Conservation (phyloP, 2,797 vertebrate species). For the Eulemur albifrons region DNA sequence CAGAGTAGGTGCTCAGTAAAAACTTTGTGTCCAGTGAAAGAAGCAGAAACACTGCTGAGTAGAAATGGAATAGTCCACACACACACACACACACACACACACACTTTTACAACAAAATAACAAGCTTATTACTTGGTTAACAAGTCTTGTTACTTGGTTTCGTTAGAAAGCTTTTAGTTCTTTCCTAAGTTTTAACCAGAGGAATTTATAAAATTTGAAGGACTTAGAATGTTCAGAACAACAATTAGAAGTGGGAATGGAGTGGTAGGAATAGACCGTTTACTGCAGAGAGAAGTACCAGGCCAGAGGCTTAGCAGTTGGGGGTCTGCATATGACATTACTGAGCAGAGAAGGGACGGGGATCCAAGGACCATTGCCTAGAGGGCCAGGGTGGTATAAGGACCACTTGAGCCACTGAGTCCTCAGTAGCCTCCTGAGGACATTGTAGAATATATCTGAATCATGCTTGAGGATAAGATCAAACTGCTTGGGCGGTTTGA, state of each 20-base stretch:
- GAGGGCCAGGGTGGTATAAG: not conserved
- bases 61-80: not conserved
- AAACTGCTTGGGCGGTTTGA: not conserved
- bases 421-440: not conserved
- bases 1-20: not conserved
- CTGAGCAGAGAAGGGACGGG: not conserved
- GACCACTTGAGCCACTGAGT: not conserved
- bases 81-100: not conserved
- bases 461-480: not conserved
- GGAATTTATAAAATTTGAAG: not conserved
- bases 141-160: not conserved
- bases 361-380: not conserved
- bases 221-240: not conserved
- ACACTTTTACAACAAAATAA: not conserved
- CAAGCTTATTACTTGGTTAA: not conserved
- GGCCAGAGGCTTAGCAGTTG: not conserved
- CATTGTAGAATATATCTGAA: not conserved
- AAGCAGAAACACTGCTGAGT: not conserved
- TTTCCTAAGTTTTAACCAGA: constrained; percentile 8
- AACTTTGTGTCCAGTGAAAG: not conserved
- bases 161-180: not conserved
- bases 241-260: not conserved
- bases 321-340: no score
- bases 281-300: not conserved
- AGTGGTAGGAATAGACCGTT: not conserved